phyloP scores from a whole-genome alignment of 92 coral and sea anemone species.

The Palythoa grandis region DNA sequence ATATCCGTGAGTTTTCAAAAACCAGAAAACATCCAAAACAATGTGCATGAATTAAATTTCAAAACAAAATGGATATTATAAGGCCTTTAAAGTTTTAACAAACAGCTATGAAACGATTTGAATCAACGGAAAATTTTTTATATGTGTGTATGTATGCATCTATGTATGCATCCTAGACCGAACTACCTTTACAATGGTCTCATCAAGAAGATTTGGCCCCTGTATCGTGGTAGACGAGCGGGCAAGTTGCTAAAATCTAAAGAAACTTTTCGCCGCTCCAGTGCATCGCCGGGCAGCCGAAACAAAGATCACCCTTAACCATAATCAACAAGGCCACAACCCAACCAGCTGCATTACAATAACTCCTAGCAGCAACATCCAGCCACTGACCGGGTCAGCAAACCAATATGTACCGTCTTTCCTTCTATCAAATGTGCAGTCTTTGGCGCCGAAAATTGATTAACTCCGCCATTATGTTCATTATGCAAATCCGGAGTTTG shows the following conservation, averaged over 20 bases:
- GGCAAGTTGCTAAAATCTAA: conserved; percentile 47
- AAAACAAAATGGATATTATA: no score
- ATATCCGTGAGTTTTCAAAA: no score
- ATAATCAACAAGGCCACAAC: conserved; percentile 45
- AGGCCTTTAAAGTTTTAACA: no score
- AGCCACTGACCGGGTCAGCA: conserved; percentile 46
- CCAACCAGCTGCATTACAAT: conserved; percentile 48
- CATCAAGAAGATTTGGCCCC: conserved; percentile 47
- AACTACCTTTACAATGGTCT: conserved; percentile 34
- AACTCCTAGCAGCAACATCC: conserved; percentile 25
- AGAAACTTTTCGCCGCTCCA: conserved; percentile 37
- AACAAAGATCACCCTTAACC: conserved; percentile 34
- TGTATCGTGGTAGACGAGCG: conserved; percentile 49
- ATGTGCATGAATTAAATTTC: no score
- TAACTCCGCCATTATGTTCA: conserved; percentile 3
- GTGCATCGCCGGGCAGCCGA: conserved; percentile 34
- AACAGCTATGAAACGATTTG: no score
- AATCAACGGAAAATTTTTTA: no score
- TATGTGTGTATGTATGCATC: no score
- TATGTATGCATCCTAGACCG: neutral
- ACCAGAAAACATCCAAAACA: no score
- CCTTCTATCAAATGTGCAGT: conserved; percentile 45
- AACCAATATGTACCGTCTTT: conserved; percentile 29
- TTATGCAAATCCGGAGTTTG: conserved; percentile 1
- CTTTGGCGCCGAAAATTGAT: conserved; percentile 45